Evolutionary conservation across 2,797 vertebrate species (phyloP), one percentile per base, ranked within the genome.

Genomic region (Ispidina lecontei): DNA sequence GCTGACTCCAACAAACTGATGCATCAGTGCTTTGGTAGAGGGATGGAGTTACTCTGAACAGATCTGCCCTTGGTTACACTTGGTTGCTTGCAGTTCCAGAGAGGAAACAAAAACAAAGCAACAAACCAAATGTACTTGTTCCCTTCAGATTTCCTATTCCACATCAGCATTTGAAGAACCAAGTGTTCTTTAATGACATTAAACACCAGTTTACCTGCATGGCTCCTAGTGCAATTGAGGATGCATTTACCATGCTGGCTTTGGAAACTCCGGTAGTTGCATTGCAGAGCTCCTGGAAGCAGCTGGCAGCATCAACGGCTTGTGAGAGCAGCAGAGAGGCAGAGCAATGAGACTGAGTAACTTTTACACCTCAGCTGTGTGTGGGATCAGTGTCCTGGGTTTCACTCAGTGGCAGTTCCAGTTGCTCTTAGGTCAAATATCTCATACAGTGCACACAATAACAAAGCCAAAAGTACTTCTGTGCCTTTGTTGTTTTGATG

Each of bases 201-300:
- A 60, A 91, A 52, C 43, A 83, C 81, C 82, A 7, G 3, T 23
- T 84, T 76, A 80, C 6, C 19, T 56, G 54, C 16, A 2, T 2
- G 14, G 56, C 80, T 86, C 46, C 46, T 35, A 75, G 7, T 28
- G 23, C n/a, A 51, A 29, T 85, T 86, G 83, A 85, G 90, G 94
- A 88, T 7, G 17, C 16, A 52, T 19, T 22, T 79, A 37, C 47
- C 29, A 20, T 46, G 74, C 84, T 82, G 79, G 46, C 59, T 91
- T 86, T 69, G 70, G 95, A 83, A 94, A 77, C 23, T 44, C 77
- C 8, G 18, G 3, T 14, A 76, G n/a, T 60, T 74, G 52, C 63
- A 37, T 25, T 39, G 25, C 28, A 73, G 81, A 87, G 70, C 63
- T 95, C 88, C 76, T 89, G 90, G 94, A 94, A 97, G 56, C 13